Percentiles rank a stretch among this genome's conserved stretches.
Conservation (phyloP, 2,113 vertebrate genomes). For the Coracopsis vasa region DNA sequence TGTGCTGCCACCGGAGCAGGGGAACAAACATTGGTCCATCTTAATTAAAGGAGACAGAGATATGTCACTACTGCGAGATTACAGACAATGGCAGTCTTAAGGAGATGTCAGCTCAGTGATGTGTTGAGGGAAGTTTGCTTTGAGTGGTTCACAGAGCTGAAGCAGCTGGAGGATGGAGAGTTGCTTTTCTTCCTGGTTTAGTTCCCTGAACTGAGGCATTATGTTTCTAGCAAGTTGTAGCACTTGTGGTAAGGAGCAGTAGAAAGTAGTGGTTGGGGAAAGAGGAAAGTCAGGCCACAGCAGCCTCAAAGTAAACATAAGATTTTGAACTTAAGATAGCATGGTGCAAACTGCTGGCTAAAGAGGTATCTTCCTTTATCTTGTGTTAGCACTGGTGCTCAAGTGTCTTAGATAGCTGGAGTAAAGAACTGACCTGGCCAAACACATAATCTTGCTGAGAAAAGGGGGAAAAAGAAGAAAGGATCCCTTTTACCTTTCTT, state of each 20-base stretch:
- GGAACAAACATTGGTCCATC: not conserved
- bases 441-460: not conserved
- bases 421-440: not conserved
- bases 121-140: not conserved
- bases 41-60: not conserved
- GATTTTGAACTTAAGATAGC: not conserved
- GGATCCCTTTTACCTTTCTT: not conserved
- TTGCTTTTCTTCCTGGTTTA: not conserved
- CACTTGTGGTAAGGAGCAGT: not conserved
- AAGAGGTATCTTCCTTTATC: not conserved
- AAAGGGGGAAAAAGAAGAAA: not conserved
- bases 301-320: not conserved
- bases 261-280: not conserved
- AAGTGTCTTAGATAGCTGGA: not conserved
- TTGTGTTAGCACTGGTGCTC: not conserved
- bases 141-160: not conserved
- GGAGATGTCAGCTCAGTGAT: not conserved
- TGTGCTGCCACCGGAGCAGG: rapidly evolving
- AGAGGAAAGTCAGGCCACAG: not conserved
- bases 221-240: not conserved
- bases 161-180: not conserved
- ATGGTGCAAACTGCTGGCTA: not conserved
- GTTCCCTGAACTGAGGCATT: not conserved
- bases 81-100: not conserved
- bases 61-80: not conserved